Evolutionary conservation across 2,888 invertebrate species (phyloP), one percentile per base, ranked within the genome.

Genomic region (Saturnia japonica): DNA sequence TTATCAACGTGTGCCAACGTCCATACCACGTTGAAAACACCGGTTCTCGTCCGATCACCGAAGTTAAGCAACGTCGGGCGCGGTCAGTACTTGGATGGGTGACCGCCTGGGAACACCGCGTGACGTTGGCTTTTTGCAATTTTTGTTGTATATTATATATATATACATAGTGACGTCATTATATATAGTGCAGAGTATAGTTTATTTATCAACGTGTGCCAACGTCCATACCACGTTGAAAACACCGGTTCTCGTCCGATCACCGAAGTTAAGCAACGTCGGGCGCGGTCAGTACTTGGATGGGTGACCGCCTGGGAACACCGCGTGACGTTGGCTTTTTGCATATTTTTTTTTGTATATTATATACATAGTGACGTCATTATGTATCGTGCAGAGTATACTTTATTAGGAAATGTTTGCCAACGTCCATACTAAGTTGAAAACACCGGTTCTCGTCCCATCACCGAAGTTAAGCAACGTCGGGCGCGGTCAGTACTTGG

Each of bases 251-350:
- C 91, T 91, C 91, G 90, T 91, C 91, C 90, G 91, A 91, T 91
- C 91, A 91, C 91, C 90, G 91, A 91, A 91, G 90, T 91, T 89
- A 92, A 91, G 90, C 90, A 91, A 89, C 91, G 86, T 91, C 88
- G 90, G 91, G 91, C 90, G 91, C 82, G 88, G 88, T 91, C 89
- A 91, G 91, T 91, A 91, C 91, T 91, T 91, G 90, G 90, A 91
- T 91, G 91, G 90, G 90, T 91, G 91, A 91, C 90, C 89, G 88
- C 90, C 87, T 89, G 86, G 84, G 86, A 87, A 86, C 86, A 86
- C 84, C 79, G 72, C 80, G 81, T 82, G 81, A 75, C 76, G 80
- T 82, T 82, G 80, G 80, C 78, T 80, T 82, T 81, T 82, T 81
- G 9, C 22, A 57, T n/a, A n/a, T n/a, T n/a, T n/a, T n/a, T 25